Evolutionary conservation across 2,888 invertebrate genomes (phyloP), one percentile per base, ranked within the genome.

Genomic region (Drosophila flavopinicola): DNA sequence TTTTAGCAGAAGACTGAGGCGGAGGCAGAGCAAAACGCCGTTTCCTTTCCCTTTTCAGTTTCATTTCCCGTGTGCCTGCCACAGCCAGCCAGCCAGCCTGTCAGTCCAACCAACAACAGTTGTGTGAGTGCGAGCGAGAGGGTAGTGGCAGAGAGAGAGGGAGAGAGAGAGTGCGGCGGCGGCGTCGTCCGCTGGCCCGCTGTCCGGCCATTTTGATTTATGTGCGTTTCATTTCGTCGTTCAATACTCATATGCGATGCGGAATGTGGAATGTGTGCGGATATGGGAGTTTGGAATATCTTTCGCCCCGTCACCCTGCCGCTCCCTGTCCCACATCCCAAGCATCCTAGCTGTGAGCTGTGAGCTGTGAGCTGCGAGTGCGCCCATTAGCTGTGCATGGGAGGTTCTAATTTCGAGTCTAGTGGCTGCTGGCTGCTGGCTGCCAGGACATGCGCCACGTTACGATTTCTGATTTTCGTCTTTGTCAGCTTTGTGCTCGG

Each of bases 141-240:
- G 9, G 47, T 17, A 11, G 15, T 27, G 30, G 30, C 33, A 29
- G 33, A 23, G 13, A 7, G 32, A 45, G 42, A 20, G 64, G 2
- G 44, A 29, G 37, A 25, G 47, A 20, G 44, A 58, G 54, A 39
- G 45, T 48, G 49, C 66, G 72, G 57, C 67, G 71, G 72, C 66
- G 44, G 49, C 66, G 72, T 53, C 67, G 71, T 71, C 66, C 72
- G 72, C 49, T 67, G 84, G 76, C 78, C 79, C 85, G 85, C 88
- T 85, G 90, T 88, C 90, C 90, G 87, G 89, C 90, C 90, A 90
- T 90, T 90, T 90, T 90, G 90, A 90, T 90, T 90, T 90, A 90
- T 90, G 89, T 84, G 84, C 87, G 87, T 88, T 88, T 88, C 85
- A 88, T 88, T 89, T 88, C 90, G 86, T 85, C 86, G 88, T 89